Conservation (phyloP, 2,888 invertebrate genomes). For the Acrocyrtus sp. region DNA sequence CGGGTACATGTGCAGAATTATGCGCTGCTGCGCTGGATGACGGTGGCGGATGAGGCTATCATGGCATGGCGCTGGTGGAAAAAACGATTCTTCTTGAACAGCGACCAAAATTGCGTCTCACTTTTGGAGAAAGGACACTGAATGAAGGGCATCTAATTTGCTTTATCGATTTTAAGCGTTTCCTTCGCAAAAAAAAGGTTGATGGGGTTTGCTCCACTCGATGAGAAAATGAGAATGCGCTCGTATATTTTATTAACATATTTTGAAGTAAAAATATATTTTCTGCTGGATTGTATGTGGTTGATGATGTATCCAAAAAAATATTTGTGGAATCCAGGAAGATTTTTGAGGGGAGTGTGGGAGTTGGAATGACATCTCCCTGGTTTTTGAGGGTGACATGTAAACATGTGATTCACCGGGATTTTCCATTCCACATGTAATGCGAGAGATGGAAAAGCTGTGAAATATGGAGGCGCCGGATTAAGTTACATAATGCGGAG, state of each 20-base stretch:
- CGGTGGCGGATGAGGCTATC: not conserved
- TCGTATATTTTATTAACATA: not conserved
- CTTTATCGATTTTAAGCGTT: conserved; percentile 26
- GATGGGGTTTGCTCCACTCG: not conserved
- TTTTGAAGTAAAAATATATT: conserved; percentile 9
- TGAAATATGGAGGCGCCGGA: not conserved
- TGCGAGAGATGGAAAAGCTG: not conserved
- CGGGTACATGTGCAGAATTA: too few relatives aligned
- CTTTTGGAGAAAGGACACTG: conserved; percentile 14
- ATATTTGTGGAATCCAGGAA: too few relatives aligned
- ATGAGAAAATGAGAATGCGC: not conserved
- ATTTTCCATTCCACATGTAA: conserved; percentile 21
- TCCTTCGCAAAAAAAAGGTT: too few relatives aligned
- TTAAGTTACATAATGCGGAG: not conserved
- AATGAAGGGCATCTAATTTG: conserved; percentile 21
- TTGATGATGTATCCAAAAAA: too few relatives aligned
- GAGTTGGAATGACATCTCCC: not conserved
- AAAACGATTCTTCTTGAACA: not conserved
- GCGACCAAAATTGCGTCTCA: conserved; percentile 2
- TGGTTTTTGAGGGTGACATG: not conserved
- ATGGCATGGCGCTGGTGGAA: not conserved
- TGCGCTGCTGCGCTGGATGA: not conserved
- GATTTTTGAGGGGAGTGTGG: not conserved
- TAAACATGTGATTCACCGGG: conserved; percentile 23
- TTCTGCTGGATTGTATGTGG: not conserved